Conservation (phyloP, 2,888 invertebrate species). For the Urechis unicinctus region DNA sequence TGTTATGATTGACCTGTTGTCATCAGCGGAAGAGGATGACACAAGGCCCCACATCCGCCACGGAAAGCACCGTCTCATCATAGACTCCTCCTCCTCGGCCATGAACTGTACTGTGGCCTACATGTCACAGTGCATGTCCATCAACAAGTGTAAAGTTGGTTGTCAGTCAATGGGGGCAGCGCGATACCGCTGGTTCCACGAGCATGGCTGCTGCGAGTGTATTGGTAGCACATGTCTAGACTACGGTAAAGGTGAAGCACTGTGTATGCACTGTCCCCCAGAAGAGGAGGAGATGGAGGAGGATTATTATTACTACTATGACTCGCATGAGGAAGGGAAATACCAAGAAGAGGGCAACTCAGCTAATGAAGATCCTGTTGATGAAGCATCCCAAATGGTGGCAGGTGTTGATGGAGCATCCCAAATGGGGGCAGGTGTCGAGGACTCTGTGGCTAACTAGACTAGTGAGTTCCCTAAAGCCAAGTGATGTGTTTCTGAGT, state of each 20-base stretch:
- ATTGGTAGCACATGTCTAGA: slow-evolving; percentile 81
- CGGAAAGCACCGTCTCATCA: slow-evolving; percentile 9
- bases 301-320: not conserved
- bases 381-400: slow-evolving; percentile 1
- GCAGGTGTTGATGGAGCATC: no score
- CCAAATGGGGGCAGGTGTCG: no score
- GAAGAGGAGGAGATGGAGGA: slow-evolving; percentile 8
- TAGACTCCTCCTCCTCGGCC: slow-evolving; percentile 34
- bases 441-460: no score
- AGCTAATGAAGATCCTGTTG: slow-evolving; percentile 10
- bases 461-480: no score
- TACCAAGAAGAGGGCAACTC: slow-evolving; percentile 8
- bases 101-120: slow-evolving; percentile 85
- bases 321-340: not conserved
- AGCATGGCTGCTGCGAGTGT: slow-evolving; percentile 84
- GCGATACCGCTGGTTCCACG: slow-evolving; percentile 84
- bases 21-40: no score
- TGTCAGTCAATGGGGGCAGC: slow-evolving; percentile 77
- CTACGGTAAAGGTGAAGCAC: slow-evolving; percentile 60
- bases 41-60: slow-evolving; percentile 9
- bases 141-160: slow-evolving; percentile 76
- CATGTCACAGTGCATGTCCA: slow-evolving; percentile 81
- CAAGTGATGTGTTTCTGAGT: no score
- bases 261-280: slow-evolving; percentile 12
- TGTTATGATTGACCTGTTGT: no score